A percentile compares a stretch with the other conserved stretches of the same genome.
Conservation (phyloP, 2,797 vertebrate species). For the Pteropus rufus region DNA sequence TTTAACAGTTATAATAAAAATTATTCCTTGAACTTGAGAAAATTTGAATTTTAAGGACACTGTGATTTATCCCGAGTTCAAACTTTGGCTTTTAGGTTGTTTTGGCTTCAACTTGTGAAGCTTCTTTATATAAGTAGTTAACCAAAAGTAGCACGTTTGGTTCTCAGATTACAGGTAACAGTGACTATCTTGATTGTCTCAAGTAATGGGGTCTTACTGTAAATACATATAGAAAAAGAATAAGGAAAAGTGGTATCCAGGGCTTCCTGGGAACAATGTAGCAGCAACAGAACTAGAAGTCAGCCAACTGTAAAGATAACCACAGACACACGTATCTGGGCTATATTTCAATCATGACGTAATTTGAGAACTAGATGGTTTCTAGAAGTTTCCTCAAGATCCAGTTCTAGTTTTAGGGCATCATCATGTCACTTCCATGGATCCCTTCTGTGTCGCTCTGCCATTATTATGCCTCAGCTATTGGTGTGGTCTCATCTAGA, state of each 20-base stretch:
- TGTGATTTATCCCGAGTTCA: not conserved
- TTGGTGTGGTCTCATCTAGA: not conserved
- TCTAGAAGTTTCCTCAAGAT: not conserved
- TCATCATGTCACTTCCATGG: not conserved
- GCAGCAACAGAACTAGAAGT: not conserved
- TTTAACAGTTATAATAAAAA: no score
- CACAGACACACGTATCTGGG: not conserved
- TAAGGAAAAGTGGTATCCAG: not conserved
- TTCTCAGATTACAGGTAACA: constrained; percentile 9
- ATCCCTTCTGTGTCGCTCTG: not conserved
- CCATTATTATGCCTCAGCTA: not conserved
- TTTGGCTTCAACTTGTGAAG: not conserved
- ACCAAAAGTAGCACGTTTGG: not conserved
- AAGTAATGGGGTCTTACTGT: not conserved
- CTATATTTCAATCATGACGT: not conserved
- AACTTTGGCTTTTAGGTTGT: not conserved
- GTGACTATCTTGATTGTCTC: not conserved
- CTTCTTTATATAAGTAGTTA: constrained; percentile 1
- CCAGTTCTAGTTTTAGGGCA: not conserved
- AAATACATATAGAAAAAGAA: not conserved
- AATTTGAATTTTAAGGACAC: constrained; percentile 36
- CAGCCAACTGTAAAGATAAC: not conserved
- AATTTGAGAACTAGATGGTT: not conserved
- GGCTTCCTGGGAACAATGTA: not conserved
- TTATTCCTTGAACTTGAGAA: constrained; percentile 14